Percentiles rank a stretch among this genome's conserved stretches.
phyloP scores from a whole-genome alignment of 1,140 invertebrate species.

The Tribolium madens region DNA sequence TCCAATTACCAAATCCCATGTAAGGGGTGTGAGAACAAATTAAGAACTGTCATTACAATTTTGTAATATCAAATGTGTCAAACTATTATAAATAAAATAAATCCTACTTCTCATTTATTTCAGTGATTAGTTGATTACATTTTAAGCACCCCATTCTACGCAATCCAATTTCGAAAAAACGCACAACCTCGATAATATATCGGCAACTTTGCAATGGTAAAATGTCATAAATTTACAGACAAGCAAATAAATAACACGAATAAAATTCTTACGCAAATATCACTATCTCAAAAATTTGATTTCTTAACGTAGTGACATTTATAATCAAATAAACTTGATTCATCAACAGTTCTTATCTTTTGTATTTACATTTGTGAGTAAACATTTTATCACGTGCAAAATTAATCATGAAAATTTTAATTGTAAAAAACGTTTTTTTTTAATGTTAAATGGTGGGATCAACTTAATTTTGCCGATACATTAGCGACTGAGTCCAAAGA shows the following conservation, averaged over 20 bases:
- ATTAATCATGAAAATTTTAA: not conserved
- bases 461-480: slow-evolving; percentile 28
- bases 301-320: slow-evolving; percentile 1
- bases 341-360: slow-evolving; percentile 7
- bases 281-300: slow-evolving; percentile 14
- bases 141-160: slow-evolving; percentile 30
- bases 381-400: slow-evolving; percentile 26
- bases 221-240: slow-evolving; percentile 7
- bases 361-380: slow-evolving; percentile 17
- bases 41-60: slow-evolving; percentile 60
- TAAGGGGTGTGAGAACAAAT: slow-evolving; percentile 63
- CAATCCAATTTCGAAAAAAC: slow-evolving; percentile 11
- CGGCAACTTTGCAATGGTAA: slow-evolving; percentile 27
- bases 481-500: not conserved
- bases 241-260: not conserved
- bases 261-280: slow-evolving; percentile 8
- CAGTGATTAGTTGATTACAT: slow-evolving; percentile 32
- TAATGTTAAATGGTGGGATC: not conserved
- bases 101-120: slow-evolving; percentile 54
- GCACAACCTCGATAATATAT: slow-evolving; percentile 40
- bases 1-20: slow-evolving; percentile 63
- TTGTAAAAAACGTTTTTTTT: not conserved
- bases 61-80: slow-evolving; percentile 64
- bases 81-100: slow-evolving; percentile 60
- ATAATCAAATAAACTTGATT: slow-evolving; percentile 13